These are phyloP conservation scores for Temnothorax rugatulus DNA, from an alignment of 2,888 invertebrate genomes.

Conservation along the genomic window DNA sequence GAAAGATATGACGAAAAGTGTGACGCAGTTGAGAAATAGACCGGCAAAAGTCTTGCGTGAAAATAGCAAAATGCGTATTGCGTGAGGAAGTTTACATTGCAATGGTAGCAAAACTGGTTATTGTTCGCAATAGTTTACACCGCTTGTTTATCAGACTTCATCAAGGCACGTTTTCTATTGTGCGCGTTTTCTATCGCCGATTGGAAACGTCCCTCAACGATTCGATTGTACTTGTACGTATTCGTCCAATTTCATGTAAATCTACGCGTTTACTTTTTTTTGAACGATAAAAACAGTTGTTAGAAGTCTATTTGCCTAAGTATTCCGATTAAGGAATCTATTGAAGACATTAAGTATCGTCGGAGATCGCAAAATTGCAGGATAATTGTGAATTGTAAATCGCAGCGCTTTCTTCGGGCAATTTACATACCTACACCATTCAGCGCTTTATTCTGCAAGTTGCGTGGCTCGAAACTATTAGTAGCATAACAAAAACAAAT, in stretches of 20 bases:
- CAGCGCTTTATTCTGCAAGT: background rate
- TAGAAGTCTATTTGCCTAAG: background rate
- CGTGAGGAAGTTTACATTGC: background rate
- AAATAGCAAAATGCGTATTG: background rate
- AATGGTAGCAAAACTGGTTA: background rate
- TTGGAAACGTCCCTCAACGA: background rate
- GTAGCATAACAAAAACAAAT: constrained; percentile 59
- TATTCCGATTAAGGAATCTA: background rate
- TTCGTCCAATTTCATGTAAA: background rate
- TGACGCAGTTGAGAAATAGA: constrained; percentile 3
- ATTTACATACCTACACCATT: no score
- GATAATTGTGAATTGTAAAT: constrained; percentile 13
- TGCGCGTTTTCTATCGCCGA: background rate
- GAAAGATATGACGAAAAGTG: background rate
- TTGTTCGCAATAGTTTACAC: background rate
- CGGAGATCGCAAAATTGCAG: background rate
- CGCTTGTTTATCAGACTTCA: background rate
- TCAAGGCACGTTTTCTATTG: constrained; percentile 22
- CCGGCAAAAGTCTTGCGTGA: background rate
- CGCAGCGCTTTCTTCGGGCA: background rate
- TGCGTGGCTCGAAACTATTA: constrained; percentile 38
- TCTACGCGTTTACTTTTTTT: background rate
- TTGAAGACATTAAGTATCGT: background rate
- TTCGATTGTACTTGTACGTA: background rate
- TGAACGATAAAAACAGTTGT: background rate